Conservation (phyloP, 2,797 vertebrate genomes). For the Sebastes taczanowskii region DNA sequence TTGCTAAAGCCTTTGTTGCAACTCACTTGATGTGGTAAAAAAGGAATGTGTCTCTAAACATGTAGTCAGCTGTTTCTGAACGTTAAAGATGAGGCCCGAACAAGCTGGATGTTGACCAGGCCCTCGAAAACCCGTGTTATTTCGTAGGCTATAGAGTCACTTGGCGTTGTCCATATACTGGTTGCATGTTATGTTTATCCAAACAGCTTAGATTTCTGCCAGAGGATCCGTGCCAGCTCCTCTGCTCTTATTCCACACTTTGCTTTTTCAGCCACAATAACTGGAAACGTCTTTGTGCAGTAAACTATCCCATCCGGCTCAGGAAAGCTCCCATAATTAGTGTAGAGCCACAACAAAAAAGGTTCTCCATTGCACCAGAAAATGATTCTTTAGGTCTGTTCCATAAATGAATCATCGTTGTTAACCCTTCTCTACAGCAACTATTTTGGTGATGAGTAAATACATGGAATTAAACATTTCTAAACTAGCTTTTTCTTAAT, state of each 20-base stretch:
- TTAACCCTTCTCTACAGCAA: conserved; percentile 12
- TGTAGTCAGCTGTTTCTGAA: conserved; percentile 10
- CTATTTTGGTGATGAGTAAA: conserved; percentile 24
- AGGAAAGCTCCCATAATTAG: conserved; percentile 65
- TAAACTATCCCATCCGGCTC: conserved; percentile 55
- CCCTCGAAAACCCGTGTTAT: neutral
- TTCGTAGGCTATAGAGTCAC: conserved; percentile 13
- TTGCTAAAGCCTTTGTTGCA: neutral
- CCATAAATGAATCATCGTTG: conserved; percentile 8
- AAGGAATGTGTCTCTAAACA: conserved; percentile 19
- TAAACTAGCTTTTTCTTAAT: neutral
- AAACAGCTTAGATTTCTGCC: conserved; percentile 63
- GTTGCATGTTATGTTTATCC: conserved; percentile 59
- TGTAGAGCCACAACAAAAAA: conserved; percentile 56
- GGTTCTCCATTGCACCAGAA: conserved; percentile 37
- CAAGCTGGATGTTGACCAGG: conserved; percentile 30
- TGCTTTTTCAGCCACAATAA: conserved; percentile 54
- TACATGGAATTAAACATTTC: conserved; percentile 3
- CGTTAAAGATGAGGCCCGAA: conserved; percentile 5
- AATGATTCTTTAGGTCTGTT: conserved; percentile 23
- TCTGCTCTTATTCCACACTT: conserved; percentile 48
- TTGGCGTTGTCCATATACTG: conserved; percentile 24
- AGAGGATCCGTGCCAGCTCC: conserved; percentile 45
- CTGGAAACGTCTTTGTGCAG: conserved; percentile 61
- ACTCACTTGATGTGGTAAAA: conserved; percentile 3